Base-by-base conservation (phyloP, 2,113 vertebrate species). In the Cavia porcellus region DNA sequence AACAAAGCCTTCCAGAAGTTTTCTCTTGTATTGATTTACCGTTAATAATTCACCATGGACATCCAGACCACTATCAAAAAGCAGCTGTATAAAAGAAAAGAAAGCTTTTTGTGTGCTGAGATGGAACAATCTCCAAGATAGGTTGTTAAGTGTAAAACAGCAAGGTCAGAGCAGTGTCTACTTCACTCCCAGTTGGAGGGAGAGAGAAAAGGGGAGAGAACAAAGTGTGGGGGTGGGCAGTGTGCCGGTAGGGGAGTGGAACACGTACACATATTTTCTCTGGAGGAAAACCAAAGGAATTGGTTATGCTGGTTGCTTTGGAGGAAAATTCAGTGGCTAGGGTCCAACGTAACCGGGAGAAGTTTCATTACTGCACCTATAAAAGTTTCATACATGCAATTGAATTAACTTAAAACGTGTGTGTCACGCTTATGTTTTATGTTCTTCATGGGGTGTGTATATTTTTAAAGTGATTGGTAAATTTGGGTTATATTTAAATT, bases 21-120 rank as follows among this genome's bases (percentile, higher is more conserved):
- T 72, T 50, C 80, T 83, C 32, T 45, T 62, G 66, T 79, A 47
- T 74, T 68, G 42, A 80, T 57, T 89, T 66, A 35, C 66, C 12
- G 70, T 80, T 50, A 89, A 72, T 87, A 91, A 92, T 81, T 92
- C 86, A 94, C 92, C 61, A 79, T 1, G 8, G 89, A 93, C 89
- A 72, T 64, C 57, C 25, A 25, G 62, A 66, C 24, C 0, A 2
- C 93, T 32, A n/a, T 83, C 24, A 72, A 90, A 92, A 86, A 66
- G 45, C 68, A 72, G 72, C 72, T 89, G 14, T 45, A 45, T 25
- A 79, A 64, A 83, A 86, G 61, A 61, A 82, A 38, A 92, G 86
- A 89, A 91, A 86, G 83, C 14, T 94, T 86, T 82, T 17, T 55
- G 38, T 62, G 90, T 62, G 10, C 52, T 12, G 24, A 66, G 66